Conservation (phyloP, 2,113 vertebrate genomes). For the Bujurquina vittata region DNA sequence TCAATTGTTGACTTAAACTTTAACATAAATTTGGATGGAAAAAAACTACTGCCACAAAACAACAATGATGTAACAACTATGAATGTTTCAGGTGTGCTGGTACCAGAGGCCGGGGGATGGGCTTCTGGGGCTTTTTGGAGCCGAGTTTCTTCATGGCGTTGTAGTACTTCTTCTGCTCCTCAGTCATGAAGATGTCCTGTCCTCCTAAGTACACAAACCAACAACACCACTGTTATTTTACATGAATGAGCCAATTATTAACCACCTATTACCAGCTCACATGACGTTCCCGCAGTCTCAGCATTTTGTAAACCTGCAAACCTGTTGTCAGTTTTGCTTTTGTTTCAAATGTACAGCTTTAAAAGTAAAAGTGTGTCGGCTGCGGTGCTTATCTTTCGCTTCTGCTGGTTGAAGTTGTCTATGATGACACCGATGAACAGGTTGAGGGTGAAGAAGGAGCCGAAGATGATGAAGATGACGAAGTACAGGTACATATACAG, state of each 20-base stretch:
- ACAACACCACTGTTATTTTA: constrained; percentile 73
- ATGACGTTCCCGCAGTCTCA: not conserved
- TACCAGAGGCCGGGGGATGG: constrained; percentile 93
- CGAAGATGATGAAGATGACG: constrained; percentile 95
- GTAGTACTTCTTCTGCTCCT: constrained; percentile 99
- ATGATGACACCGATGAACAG: constrained; percentile 99
- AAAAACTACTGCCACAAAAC: not conserved
- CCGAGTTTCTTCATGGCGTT: constrained; percentile 99
- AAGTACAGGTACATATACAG: constrained; percentile 99
- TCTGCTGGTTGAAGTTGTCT: constrained; percentile 99
- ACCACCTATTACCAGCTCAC: too few species aligned
- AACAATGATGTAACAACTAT: too few species aligned
- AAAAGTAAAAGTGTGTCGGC: rapidly evolving
- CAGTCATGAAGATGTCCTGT: constrained; percentile 99
- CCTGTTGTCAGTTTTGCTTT: not conserved
- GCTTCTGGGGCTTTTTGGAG: constrained; percentile 98
- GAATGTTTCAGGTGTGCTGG: too few species aligned
- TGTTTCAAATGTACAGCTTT: rapidly evolving
- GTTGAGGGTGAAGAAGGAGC: constrained; percentile 98
- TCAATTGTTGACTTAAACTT: not conserved
- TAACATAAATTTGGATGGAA: not conserved
- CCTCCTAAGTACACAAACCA: constrained; percentile 91
- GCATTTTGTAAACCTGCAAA: not conserved
- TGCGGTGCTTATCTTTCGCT: constrained; percentile 92
- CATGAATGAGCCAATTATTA: too few species aligned